A percentile compares a stretch with the other conserved stretches of the same genome.
These are phyloP conservation scores for Tachystola acroxantha DNA, from an alignment of 2,888 invertebrate genomes.

Conservation along the genomic window DNA sequence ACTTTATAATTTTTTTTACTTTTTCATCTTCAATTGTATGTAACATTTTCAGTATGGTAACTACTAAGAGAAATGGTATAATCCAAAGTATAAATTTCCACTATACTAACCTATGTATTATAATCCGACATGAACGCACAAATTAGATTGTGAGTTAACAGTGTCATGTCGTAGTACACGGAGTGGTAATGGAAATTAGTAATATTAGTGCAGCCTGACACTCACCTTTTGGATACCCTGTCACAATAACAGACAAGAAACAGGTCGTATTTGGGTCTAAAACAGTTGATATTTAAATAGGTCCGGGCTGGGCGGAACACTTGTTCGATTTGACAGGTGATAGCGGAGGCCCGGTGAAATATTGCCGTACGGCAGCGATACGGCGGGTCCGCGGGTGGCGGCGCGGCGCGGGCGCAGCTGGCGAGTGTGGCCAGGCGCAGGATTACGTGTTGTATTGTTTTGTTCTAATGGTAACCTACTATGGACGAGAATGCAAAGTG, in stretches of 20 bases:
- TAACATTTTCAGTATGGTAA: too few species aligned
- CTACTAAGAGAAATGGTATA: too few species aligned
- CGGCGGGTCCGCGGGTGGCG: too few species aligned
- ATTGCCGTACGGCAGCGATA: constrained; percentile 37
- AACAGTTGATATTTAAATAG: constrained; percentile 70
- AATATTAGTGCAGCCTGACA: too few species aligned
- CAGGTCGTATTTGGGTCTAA: constrained; percentile 53
- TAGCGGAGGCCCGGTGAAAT: constrained; percentile 61
- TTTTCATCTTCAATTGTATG: too few species aligned
- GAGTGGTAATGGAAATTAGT: too few species aligned
- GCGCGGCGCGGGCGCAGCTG: constrained; percentile 55
- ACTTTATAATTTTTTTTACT: too few species aligned
- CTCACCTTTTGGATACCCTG: background rate
- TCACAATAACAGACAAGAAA: constrained; percentile 32
- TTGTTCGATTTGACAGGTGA: constrained; percentile 75
- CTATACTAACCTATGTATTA: too few species aligned
- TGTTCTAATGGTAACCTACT: background rate
- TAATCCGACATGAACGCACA: background rate
- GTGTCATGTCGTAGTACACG: too few species aligned
- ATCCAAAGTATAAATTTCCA: too few species aligned
- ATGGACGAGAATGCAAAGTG: background rate
- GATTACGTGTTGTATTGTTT: background rate
- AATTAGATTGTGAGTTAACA: background rate
- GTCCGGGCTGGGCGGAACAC: constrained; percentile 63
- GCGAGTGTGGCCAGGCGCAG: constrained; percentile 11